A percentile compares a stretch with the other conserved stretches of the same genome.
Conservation (phyloP, 35 echinoderm and acorn worm genomes). For the Heliocidaris tuberculata region DNA sequence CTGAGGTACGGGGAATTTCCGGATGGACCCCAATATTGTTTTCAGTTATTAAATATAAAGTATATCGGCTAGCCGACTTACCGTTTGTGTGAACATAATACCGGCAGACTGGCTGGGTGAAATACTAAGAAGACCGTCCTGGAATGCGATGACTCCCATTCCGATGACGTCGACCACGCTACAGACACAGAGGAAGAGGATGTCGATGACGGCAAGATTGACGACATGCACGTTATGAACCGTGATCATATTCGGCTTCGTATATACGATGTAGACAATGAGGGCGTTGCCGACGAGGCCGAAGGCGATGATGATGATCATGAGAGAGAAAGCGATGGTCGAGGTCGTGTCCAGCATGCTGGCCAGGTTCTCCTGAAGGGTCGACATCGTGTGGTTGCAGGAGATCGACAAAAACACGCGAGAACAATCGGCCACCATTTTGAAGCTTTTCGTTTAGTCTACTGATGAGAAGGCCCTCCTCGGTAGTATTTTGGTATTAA, state of each 20-base stretch:
- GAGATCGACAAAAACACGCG: not conserved
- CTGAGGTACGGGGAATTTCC: no score
- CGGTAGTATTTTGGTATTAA: no score
- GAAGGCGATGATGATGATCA: conserved; percentile 22
- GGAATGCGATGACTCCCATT: conserved; percentile 14
- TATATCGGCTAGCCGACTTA: not conserved
- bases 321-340: not conserved
- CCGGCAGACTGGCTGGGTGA: not conserved
- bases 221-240: conserved; percentile 27
- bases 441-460: no score
- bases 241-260: conserved; percentile 32
- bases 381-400: conserved; percentile 37
- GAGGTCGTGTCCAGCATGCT: not conserved
- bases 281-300: conserved; percentile 32
- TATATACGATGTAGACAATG: conserved; percentile 36
- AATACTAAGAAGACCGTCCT: not conserved
- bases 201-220: conserved; percentile 38
- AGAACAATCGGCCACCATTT: not conserved
- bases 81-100: not conserved
- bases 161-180: conserved; percentile 23
- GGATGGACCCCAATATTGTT: no score
- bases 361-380: not conserved
- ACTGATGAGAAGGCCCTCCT: no score
- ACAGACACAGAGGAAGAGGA: conserved; percentile 24
- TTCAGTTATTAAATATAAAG: no score